A percentile compares a stretch with the other conserved stretches of the same genome.
Conservation (phyloP, 2,113 vertebrate genomes). For the Passer domesticus region DNA sequence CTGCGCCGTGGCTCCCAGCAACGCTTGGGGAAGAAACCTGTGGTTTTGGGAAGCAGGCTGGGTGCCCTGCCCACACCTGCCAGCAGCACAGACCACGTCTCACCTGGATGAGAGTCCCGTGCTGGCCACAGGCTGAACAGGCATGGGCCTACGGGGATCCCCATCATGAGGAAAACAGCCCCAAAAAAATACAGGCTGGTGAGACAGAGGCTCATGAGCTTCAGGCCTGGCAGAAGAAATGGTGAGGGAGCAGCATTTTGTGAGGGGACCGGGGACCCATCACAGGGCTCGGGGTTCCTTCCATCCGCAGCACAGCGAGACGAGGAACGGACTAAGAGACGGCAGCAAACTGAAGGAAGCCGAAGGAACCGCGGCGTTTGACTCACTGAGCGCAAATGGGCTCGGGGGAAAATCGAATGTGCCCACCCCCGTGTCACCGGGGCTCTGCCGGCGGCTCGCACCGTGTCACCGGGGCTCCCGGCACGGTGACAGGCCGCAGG, state of each 20-base stretch:
- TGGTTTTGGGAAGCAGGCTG: neutral
- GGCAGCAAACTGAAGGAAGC: neutral
- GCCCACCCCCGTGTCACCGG: neutral
- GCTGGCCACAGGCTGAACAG: neutral
- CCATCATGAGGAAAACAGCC: neutral
- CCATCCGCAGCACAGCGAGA: neutral
- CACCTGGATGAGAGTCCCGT: neutral
- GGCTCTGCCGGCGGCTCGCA: neutral
- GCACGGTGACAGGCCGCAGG: neutral
- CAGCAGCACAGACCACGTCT: fast-evolving
- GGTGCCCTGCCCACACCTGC: neutral
- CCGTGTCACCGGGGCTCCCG: neutral
- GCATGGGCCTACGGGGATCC: neutral
- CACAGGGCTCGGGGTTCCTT: neutral
- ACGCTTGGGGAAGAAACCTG: neutral
- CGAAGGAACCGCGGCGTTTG: neutral
- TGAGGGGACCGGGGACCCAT: neutral
- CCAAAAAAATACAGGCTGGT: neutral
- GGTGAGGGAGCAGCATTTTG: neutral
- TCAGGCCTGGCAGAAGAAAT: neutral
- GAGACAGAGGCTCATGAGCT: neutral
- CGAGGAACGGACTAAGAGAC: neutral
- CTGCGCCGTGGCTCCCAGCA: fast-evolving
- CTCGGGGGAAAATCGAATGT: neutral
- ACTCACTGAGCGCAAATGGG: neutral